These are phyloP conservation scores for Xiphophorus maculatus DNA, from an alignment of 2,113 vertebrate genomes.

Conservation along the genomic window DNA sequence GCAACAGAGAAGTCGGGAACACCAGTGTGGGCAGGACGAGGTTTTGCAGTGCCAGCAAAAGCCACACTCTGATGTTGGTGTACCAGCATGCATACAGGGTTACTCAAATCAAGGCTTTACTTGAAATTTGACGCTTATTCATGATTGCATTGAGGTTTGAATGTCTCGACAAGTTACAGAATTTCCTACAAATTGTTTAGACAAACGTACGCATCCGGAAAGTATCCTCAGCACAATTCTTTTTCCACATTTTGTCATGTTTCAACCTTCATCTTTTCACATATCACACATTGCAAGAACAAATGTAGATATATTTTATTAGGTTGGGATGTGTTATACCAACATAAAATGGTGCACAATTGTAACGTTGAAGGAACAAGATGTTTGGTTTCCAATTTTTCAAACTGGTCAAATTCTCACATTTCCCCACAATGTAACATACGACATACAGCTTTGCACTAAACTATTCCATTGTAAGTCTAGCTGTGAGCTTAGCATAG, in stretches of 20 bases:
- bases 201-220: too few relatives aligned
- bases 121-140: slow-evolving; percentile 41
- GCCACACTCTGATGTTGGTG: neutral
- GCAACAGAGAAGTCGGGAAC: slow-evolving; percentile 65
- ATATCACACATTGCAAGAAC: too few relatives aligned
- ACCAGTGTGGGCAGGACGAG: slow-evolving; percentile 40
- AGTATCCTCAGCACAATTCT: too few relatives aligned
- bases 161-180: slow-evolving; percentile 33
- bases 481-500: neutral
- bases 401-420: too few relatives aligned
- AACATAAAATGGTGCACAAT: too few relatives aligned
- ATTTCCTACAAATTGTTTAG: too few relatives aligned
- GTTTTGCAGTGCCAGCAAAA: slow-evolving; percentile 15
- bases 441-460: neutral
- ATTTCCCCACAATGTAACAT: too few relatives aligned
- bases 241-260: neutral
- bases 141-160: slow-evolving; percentile 46
- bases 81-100: slow-evolving; percentile 5
- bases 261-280: too few relatives aligned
- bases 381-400: too few relatives aligned
- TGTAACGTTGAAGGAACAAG: too few relatives aligned
- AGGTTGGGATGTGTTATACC: too few relatives aligned
- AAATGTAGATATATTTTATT: too few relatives aligned
- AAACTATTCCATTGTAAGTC: neutral
- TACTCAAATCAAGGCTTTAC: slow-evolving; percentile 13